Evolutionary conservation across 2,888 invertebrate species (phyloP), one percentile per base, ranked within the genome.

Genomic region (Microchrysa polita): DNA sequence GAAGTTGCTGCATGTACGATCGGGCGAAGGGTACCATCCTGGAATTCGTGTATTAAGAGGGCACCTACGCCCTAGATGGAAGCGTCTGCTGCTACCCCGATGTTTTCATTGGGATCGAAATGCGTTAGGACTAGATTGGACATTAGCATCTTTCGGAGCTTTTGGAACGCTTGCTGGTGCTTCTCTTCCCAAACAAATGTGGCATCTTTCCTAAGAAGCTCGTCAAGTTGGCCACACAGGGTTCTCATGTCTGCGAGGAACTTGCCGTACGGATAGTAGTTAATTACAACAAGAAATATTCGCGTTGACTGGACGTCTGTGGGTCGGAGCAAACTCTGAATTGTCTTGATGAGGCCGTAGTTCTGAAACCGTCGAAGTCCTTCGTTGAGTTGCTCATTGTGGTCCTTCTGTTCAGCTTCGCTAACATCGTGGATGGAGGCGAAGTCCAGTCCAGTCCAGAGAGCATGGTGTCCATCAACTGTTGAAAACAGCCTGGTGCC

Each of bases 1-100:
- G 78, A 77, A 67, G 79, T 74, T 12, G 81, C 79, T 5, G 80
- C 80, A 77, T 77, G 80, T n/a, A 77, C 77, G 18, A 80, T 78
- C 10, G 79, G 79, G 76, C 77, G 75, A 65, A 78, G 78, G 67
- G 76, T 74, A 59, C 80, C 79, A 77, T 80, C 78, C 67, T 73
- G 74, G 63, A 77, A 40, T 55, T 63, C 34, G 40, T 74, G 71
- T 12, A 53, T 12, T 44, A 72, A 12, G 5, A 18, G n/a, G 40
- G 63, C 63, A 5, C 61, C 63, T 7, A 74, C 20, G 14, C 72
- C 74, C n/a, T 59, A 34, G 23, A 52, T 61, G 10, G 60, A 72
- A 16, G 74, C 71, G 18, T 74, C 74, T 9, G 61, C 74, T 22
- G 71, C 61, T 12, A 74, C 71, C 1, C 53, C 52, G 14, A 74